phyloP scores from a whole-genome alignment of 2,797 vertebrate genomes.

The Falco biarmicus region DNA sequence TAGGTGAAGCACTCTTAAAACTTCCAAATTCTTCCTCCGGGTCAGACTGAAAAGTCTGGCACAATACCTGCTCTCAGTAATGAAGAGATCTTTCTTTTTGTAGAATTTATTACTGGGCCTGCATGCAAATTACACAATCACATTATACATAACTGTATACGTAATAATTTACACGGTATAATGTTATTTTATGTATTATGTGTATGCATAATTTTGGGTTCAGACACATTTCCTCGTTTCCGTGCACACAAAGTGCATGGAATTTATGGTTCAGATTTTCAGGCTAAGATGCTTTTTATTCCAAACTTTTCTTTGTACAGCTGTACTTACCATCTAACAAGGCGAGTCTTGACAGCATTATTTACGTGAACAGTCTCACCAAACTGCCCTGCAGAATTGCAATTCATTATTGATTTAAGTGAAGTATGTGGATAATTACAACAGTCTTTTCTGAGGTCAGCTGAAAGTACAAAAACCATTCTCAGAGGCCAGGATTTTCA shows the following conservation, averaged over 20 bases:
- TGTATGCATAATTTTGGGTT: background rate
- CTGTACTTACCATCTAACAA: background rate
- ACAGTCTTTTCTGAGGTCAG: background rate
- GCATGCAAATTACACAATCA: background rate
- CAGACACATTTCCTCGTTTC: background rate
- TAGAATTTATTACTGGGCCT: background rate
- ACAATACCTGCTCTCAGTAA: background rate
- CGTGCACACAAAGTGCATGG: background rate
- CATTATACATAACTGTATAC: fast-evolving
- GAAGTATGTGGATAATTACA: background rate
- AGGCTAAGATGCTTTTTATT: background rate
- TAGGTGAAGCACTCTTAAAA: background rate
- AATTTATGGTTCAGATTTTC: background rate
- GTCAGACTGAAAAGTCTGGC: background rate
- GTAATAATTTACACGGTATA: fast-evolving
- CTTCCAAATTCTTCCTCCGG: background rate
- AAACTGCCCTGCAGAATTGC: background rate
- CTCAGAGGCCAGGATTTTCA: background rate
- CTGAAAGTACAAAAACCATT: background rate
- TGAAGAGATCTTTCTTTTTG: background rate
- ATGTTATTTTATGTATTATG: background rate
- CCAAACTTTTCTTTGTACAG: background rate
- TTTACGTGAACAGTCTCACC: background rate
- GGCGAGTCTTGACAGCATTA: background rate
- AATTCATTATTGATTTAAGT: background rate